Percentiles rank a stretch among this genome's conserved stretches.
These are phyloP conservation scores for Ips nitidus DNA, from an alignment of 1,140 invertebrate genomes.

Conservation along the genomic window DNA sequence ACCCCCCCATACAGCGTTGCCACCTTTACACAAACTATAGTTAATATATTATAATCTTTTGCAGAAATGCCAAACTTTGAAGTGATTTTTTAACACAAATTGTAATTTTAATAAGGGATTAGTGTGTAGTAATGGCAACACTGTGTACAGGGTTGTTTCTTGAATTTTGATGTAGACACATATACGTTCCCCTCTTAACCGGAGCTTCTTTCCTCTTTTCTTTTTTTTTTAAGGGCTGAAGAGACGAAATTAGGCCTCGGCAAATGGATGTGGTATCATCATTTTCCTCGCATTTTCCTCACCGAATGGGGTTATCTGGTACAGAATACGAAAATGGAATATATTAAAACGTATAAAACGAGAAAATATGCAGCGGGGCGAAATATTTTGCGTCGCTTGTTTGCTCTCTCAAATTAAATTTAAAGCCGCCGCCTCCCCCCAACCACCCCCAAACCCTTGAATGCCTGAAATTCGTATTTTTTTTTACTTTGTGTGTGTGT, in stretches of 20 bases:
- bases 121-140: neutral
- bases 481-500: too few species aligned
- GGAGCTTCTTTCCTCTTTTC: neutral
- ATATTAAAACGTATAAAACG: conserved; percentile 36
- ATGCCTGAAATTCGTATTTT: too few species aligned
- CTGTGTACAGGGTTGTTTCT: conserved; percentile 23
- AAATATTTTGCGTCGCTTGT: conserved; percentile 25
- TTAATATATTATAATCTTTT: too few species aligned
- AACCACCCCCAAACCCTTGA: too few species aligned
- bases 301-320: conserved; percentile 29
- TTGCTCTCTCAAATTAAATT: conserved; percentile 23
- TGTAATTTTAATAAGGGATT: too few species aligned
- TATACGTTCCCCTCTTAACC: conserved; percentile 18
- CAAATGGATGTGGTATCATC: conserved; percentile 37
- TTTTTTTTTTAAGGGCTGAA: conserved; percentile 26
- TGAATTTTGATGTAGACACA: conserved; percentile 35
- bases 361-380: conserved; percentile 18
- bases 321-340: conserved; percentile 37
- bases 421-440: neutral
- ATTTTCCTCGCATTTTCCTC: conserved; percentile 35
- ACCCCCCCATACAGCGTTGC: conserved; percentile 5
- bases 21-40: neutral
- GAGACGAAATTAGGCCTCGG: conserved; percentile 36
- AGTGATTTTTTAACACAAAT: too few species aligned
- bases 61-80: too few species aligned